Evolutionary conservation across 2,888 invertebrate genomes (phyloP), one percentile per base, ranked within the genome.

Genomic region (Parnassius orleans): DNA sequence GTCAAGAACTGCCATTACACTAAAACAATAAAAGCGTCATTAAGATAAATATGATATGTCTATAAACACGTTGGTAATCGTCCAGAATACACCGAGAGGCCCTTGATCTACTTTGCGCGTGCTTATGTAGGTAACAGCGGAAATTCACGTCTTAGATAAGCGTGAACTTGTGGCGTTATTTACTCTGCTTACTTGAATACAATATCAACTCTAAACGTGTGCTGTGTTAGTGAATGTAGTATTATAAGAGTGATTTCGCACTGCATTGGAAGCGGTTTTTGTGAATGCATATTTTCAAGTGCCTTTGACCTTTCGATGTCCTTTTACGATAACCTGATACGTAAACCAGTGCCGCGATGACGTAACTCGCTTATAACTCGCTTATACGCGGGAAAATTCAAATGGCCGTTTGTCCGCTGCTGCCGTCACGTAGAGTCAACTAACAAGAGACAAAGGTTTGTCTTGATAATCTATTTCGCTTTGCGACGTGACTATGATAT

Each of bases 271-370:
- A 10, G n/a, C 43, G 42, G 42, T 48, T 56, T 61, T 57, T 57
- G 57, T 46, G 61, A 56, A 56, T 53, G 52, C 56, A 51, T 47
- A 46, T 24, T 46, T 50, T 54, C 14, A 44, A 53, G 15, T 62
- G 62, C 57, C 61, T 62, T 56, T 72, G 71, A 74, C 75, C 74
- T 75, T 71, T 73, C 63, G 69, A 69, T 72, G 74, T 71, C 73
- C 72, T 74, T 71, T 69, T 60, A 53, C 69, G 70, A 72, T 72
- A 70, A 68, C 68, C 63, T 62, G 69, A 68, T 69, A 71, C 69
- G 72, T 68, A 66, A 67, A 68, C 68, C 70, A 66, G 65, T 69
- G 73, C 69, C 63, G 71, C 66, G 67, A 69, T 75, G 75, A 75
- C 74, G 74, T 71, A 69, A 72, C 61, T 1, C 14, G 5, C 10